phyloP scores from a whole-genome alignment of 2,797 vertebrate species.

The Dicrostonyx torquatus region DNA sequence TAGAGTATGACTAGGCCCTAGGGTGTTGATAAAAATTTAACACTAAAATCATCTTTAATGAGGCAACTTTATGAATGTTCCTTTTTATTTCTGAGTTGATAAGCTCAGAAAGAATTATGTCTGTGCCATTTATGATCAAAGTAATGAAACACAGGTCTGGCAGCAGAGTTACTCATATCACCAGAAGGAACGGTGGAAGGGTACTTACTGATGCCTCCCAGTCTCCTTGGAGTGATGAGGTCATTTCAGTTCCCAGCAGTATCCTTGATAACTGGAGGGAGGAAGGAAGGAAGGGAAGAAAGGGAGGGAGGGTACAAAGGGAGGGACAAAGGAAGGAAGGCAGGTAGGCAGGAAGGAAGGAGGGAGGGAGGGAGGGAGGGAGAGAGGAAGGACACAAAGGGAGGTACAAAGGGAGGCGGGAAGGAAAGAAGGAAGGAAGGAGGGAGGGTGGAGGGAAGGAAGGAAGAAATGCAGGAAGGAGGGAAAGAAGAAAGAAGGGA shows the following conservation, averaged over 20 bases:
- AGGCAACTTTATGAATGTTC: constrained; percentile 7
- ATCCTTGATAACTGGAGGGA: neutral
- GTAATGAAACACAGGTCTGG: neutral
- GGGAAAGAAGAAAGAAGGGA: no score
- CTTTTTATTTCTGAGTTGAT: constrained; percentile 14
- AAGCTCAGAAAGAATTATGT: neutral
- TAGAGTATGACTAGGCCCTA: neutral
- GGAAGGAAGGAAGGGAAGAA: neutral
- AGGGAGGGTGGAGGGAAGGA: rapidly evolving
- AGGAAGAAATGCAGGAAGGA: rapidly evolving
- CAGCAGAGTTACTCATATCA: neutral
- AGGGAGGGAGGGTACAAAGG: neutral
- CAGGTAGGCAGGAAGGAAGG: no score
- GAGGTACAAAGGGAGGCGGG: no score
- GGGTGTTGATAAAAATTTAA: constrained; percentile 43
- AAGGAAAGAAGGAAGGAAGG: rapidly evolving
- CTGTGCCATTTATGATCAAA: neutral
- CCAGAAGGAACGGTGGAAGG: neutral
- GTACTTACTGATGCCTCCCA: neutral
- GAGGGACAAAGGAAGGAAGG: neutral
- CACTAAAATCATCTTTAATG: constrained; percentile 55
- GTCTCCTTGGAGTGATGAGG: neutral
- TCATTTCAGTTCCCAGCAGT: neutral
- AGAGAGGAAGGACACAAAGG: neutral
- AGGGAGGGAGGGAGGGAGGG: no score